These are phyloP conservation scores for Sebastes diploproa DNA, from an alignment of 2,797 vertebrate species.

Conservation along the genomic window DNA sequence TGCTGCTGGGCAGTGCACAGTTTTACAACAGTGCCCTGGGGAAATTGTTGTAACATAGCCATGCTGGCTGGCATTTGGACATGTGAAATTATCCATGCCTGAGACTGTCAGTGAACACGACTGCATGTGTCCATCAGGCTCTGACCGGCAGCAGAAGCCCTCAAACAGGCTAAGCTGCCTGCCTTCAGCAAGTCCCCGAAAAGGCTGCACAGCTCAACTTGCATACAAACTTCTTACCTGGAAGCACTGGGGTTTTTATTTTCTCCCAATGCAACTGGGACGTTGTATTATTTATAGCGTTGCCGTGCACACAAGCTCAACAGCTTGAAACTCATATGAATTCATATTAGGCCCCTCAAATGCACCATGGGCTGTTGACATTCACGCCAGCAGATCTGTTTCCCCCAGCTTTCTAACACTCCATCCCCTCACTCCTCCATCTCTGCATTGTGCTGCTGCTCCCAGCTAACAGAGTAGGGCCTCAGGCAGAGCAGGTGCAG, in stretches of 20 bases:
- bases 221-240: slow-evolving; percentile 26
- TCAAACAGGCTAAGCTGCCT: slow-evolving; percentile 13
- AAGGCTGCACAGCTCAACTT: slow-evolving; percentile 26
- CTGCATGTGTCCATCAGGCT: slow-evolving; percentile 59
- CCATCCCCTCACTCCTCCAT: slow-evolving; percentile 27
- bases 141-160: slow-evolving; percentile 41
- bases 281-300: slow-evolving; percentile 59
- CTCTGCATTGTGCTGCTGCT: slow-evolving; percentile 47
- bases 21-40: slow-evolving; percentile 55
- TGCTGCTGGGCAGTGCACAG: slow-evolving; percentile 35
- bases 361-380: slow-evolving; percentile 60
- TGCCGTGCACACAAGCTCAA: slow-evolving; percentile 34
- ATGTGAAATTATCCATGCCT: slow-evolving; percentile 57
- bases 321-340: slow-evolving; percentile 37
- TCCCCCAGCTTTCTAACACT: slow-evolving; percentile 27
- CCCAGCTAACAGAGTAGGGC: slow-evolving; percentile 46
- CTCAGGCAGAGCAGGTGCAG: slow-evolving; percentile 72
- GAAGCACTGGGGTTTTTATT: slow-evolving; percentile 38
- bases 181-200: background rate
- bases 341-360: slow-evolving; percentile 44
- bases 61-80: slow-evolving; percentile 57
- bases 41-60: slow-evolving; percentile 44
- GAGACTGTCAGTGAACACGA: slow-evolving; percentile 57
- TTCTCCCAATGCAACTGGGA: slow-evolving; percentile 35
- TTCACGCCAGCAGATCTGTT: slow-evolving; percentile 49